Evolutionary conservation across 2,888 invertebrate genomes (phyloP).

Genomic region (Brassicogethes aeneus): DNA sequence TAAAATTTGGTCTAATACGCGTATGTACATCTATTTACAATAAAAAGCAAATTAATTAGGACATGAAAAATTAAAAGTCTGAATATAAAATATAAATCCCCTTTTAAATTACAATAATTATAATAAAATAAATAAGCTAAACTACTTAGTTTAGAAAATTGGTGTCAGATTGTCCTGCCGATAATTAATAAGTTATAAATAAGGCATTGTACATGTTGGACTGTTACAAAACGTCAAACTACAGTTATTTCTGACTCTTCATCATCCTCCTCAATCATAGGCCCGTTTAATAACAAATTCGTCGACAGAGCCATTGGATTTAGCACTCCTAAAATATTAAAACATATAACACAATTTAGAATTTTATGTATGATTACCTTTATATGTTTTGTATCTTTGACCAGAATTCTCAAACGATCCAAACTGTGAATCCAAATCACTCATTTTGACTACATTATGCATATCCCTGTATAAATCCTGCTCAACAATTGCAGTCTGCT

Average conservation of each 20-base stretch:
- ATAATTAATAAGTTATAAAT: not conserved
- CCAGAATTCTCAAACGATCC: constrained; percentile 21
- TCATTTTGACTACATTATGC: constrained; percentile 26
- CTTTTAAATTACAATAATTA: too few species aligned
- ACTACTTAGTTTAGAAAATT: too few species aligned
- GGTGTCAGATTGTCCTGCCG: not conserved
- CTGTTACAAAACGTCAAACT: constrained; percentile 25
- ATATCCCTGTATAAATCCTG: constrained; percentile 16
- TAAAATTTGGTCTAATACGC: not conserved
- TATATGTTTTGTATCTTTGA: constrained; percentile 23
- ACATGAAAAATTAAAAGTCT: too few species aligned
- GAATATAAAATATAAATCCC: too few species aligned
- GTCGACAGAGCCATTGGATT: constrained; percentile 21
- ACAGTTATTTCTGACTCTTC: constrained; percentile 34
- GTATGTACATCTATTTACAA: not conserved
- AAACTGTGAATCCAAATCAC: constrained; percentile 25
- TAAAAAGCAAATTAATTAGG: too few species aligned
- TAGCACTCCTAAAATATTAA: constrained; percentile 20
- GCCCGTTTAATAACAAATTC: constrained; percentile 23
- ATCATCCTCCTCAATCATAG: constrained; percentile 24
- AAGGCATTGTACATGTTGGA: not conserved
- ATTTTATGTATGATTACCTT: constrained; percentile 17
- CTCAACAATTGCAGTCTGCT: constrained; percentile 15
- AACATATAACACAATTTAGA: too few species aligned
- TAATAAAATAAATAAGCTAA: too few species aligned